Evolutionary conservation across 2,797 vertebrate species (phyloP).

Genomic region (Hoplostethus atlanticus): DNA sequence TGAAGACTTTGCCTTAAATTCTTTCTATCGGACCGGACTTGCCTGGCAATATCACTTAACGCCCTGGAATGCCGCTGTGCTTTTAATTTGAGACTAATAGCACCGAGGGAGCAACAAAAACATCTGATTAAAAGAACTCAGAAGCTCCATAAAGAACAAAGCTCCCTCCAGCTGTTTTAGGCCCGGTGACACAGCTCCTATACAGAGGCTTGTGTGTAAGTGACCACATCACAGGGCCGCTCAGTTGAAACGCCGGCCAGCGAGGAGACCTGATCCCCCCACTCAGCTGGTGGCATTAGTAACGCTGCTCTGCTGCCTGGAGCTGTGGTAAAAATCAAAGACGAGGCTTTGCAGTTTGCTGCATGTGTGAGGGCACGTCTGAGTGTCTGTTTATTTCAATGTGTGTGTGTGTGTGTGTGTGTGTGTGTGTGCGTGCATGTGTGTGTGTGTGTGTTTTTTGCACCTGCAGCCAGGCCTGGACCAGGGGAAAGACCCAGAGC

Average conservation of each 20-base stretch:
- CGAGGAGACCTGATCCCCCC: slow-evolving; percentile 39
- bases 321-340: slow-evolving; percentile 51
- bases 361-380: neutral
- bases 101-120: slow-evolving; percentile 35
- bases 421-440: slow-evolving; percentile 1
- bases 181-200: slow-evolving; percentile 15
- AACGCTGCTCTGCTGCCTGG: slow-evolving; percentile 46
- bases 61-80: slow-evolving; percentile 48
- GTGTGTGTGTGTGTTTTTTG: slow-evolving; percentile 20
- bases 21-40: slow-evolving; percentile 39
- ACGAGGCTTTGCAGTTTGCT: slow-evolving; percentile 44
- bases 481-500: slow-evolving; percentile 17
- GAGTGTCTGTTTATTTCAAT: slow-evolving; percentile 5
- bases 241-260: slow-evolving; percentile 49
- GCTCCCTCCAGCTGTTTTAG: slow-evolving; percentile 62
- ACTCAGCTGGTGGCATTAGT: slow-evolving; percentile 72
- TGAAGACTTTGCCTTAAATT: slow-evolving; percentile 54
- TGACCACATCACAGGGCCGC: slow-evolving; percentile 52
- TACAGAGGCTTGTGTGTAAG: slow-evolving; percentile 35
- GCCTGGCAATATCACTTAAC: slow-evolving; percentile 44
- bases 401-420: slow-evolving; percentile 4
- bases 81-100: slow-evolving; percentile 64
- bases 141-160: slow-evolving; percentile 57
- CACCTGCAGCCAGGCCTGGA: slow-evolving; percentile 52
- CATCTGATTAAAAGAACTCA: slow-evolving; percentile 54